Evolutionary conservation across 2,888 invertebrate species (phyloP).

Genomic region (Spialia ferax): DNA sequence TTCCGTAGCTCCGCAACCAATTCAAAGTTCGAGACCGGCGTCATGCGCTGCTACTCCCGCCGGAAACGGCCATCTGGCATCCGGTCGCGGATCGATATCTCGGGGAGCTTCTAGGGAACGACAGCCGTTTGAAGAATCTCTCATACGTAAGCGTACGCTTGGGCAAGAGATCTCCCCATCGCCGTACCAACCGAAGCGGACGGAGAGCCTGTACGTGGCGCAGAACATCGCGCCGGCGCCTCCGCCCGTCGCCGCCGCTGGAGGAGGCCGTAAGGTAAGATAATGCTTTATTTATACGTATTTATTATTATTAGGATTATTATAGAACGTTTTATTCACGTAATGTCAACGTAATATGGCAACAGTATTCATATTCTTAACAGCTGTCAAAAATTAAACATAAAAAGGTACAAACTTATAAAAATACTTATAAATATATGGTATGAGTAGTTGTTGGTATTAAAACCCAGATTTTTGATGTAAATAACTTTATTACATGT

Average conservation of each 20-base stretch:
- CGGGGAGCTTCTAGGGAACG: slow-evolving; percentile 78
- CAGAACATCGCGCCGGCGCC: slow-evolving; percentile 79
- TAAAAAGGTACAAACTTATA: too few relatives aligned
- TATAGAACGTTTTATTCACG: too few relatives aligned
- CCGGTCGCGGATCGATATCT: slow-evolving; percentile 86
- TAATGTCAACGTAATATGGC: too few relatives aligned
- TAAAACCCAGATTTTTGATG: too few relatives aligned
- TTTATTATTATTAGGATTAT: background rate
- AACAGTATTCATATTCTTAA: too few relatives aligned
- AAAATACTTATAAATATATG: too few relatives aligned
- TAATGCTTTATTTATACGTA: background rate
- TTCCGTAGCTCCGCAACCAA: slow-evolving; percentile 80
- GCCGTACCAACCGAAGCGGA: slow-evolving; percentile 95
- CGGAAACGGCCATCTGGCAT: slow-evolving; percentile 89
- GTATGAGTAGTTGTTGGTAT: too few relatives aligned
- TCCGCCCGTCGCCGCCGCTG: slow-evolving; percentile 68
- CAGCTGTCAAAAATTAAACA: too few relatives aligned
- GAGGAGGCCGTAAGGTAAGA: slow-evolving; percentile 78
- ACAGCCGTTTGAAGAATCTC: slow-evolving; percentile 93
- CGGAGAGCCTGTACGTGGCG: slow-evolving; percentile 94
- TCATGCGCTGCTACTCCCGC: slow-evolving; percentile 84
- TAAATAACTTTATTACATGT: too few relatives aligned
- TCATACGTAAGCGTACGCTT: slow-evolving; percentile 92
- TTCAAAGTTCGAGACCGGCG: slow-evolving; percentile 88
- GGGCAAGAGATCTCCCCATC: slow-evolving; percentile 97